Evolutionary conservation across 2,797 vertebrate genomes (phyloP).

Genomic region (Diceros bicornis): DNA sequence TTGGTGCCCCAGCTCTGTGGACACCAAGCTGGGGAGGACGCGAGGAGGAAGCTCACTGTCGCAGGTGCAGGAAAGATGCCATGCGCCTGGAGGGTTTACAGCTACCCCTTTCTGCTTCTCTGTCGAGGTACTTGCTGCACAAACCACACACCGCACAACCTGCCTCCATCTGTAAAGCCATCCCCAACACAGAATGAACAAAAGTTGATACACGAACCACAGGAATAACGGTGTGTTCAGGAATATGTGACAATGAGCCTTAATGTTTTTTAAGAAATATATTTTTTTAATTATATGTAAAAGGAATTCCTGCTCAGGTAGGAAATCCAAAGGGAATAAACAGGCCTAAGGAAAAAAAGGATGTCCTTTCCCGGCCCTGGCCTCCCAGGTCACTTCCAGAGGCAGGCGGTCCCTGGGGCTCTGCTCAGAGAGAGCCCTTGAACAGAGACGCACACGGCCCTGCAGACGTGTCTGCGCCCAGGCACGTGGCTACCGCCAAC

Average conservation of each 20-base stretch:
- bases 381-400: neutral
- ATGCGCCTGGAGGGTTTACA: too few species aligned
- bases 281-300: neutral
- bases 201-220: too few species aligned
- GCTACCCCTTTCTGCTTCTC: too few species aligned
- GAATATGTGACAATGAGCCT: too few species aligned
- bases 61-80: too few species aligned
- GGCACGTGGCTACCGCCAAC: too few species aligned
- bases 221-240: accelerated
- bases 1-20: accelerated
- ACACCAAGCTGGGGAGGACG: neutral
- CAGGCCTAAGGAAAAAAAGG: neutral
- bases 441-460: neutral
- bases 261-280: accelerated
- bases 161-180: neutral
- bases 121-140: too few species aligned
- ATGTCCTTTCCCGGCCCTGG: too few species aligned
- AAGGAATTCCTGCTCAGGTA: neutral
- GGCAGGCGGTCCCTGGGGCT: accelerated
- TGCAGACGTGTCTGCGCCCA: too few species aligned
- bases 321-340: accelerated
- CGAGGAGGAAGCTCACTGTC: too few species aligned
- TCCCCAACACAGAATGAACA: too few species aligned
- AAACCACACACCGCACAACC: accelerated
- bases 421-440: neutral